Evolutionary conservation across 2,888 invertebrate genomes (phyloP).

Genomic region (Phyllotreta cruciferae): DNA sequence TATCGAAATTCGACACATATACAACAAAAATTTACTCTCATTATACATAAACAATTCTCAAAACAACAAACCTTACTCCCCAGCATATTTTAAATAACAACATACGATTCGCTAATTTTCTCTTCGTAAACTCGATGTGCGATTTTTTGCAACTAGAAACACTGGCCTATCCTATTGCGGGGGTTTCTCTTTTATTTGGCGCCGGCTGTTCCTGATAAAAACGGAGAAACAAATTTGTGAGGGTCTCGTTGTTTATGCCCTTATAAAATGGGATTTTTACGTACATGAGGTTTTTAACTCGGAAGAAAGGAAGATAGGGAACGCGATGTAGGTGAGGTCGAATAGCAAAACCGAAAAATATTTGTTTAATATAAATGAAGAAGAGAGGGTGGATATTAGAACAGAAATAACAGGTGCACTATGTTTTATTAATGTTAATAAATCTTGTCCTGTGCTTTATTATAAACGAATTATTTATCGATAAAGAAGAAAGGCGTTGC

Average conservation of each 20-base stretch:
- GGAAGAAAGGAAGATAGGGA: slow-evolving; percentile 6
- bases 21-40: no score
- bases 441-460: not conserved
- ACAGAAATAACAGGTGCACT: no score
- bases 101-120: not conserved
- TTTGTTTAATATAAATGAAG: slow-evolving; percentile 1
- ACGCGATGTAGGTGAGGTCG: slow-evolving; percentile 3
- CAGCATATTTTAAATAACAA: no score
- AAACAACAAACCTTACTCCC: no score
- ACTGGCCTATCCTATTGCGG: slow-evolving; percentile 14
- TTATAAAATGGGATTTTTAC: slow-evolving; percentile 27
- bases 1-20: no score
- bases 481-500: not conserved
- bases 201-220: slow-evolving; percentile 26
- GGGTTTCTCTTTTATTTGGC: slow-evolving; percentile 20
- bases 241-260: slow-evolving; percentile 25
- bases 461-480: not conserved
- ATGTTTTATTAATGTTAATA: not conserved
- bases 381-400: no score
- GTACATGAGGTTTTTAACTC: slow-evolving; percentile 13
- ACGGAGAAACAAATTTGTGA: slow-evolving; percentile 25
- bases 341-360: not conserved
- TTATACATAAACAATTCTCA: no score
- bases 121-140: not conserved
- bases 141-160: not conserved